Evolutionary conservation across 2,113 vertebrate genomes (phyloP), one percentile per base, ranked within the genome.

Genomic region (Platichthys stellatus): DNA sequence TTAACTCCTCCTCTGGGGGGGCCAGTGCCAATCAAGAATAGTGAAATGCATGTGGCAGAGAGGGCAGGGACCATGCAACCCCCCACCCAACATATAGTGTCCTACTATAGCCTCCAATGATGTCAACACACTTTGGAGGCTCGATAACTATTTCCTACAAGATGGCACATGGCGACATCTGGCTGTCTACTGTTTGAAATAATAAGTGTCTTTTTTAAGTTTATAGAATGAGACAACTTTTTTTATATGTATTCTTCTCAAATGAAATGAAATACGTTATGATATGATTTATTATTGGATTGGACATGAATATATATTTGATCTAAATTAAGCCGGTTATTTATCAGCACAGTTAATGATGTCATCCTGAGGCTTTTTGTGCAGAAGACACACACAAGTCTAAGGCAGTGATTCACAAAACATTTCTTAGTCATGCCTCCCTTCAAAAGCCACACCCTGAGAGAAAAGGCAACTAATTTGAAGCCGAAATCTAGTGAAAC

Each of bases 1-100:
- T 60, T 88, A 88, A 93, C 94, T 93, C 94, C 94, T 94, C 94
- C 94, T 94, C 92, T 88, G 13, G 47, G 57, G 70, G 51, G 61
- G 82, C 49, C 26, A 66, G 81, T 90, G 87, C 86, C 90, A 92
- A 86, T 90, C 86, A 85, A 80, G 24, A 62, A 90, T 92, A 93
- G 89, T 86, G 83, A 82, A 91, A 88, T 81, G 57, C 74, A 74
- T 82, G 77, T 74, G 69, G 77, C 71, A 81, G 73, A 63, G 43
- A 64, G 47, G 47, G 60, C 53, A 74, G 49, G 51, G 51, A 64
- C 62, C 69, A 56, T 58, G 13, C 20, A 53, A 59, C 60, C 69
- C 47, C 47, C 47, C 47, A 18, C 68, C 67, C 31, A 63, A 72
- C 38, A 23, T 49, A 68, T 20, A 68, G 56, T 84, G 59, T 76